phyloP scores from a whole-genome alignment of 2,888 invertebrate species.

The Dynastes tityus region DNA sequence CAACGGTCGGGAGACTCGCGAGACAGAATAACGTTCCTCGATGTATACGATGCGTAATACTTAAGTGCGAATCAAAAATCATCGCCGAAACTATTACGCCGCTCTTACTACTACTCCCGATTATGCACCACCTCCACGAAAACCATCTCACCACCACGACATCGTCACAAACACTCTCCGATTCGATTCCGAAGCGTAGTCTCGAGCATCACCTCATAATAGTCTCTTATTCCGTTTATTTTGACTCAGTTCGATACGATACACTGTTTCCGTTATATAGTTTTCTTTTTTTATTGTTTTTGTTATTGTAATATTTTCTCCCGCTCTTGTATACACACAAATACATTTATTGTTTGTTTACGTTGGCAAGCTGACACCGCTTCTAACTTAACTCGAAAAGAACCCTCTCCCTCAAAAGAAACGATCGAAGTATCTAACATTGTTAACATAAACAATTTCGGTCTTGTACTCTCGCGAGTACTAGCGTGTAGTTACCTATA shows the following conservation, averaged over 20 bases:
- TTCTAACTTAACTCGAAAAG: conserved; percentile 37
- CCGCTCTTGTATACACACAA: conserved; percentile 8
- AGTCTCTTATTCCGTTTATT: conserved; percentile 37
- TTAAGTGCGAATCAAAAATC: conserved; percentile 10
- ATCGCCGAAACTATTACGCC: conserved; percentile 26
- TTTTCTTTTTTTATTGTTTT: conserved; percentile 44
- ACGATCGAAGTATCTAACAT: background rate
- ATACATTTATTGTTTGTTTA: conserved; percentile 40
- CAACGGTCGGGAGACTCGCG: background rate
- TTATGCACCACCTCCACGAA: conserved; percentile 38
- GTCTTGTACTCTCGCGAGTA: background rate
- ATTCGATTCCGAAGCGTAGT: background rate
- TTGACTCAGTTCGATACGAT: conserved; percentile 42
- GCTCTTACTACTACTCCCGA: conserved; percentile 27
- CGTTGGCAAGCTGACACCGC: conserved; percentile 59
- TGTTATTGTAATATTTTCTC: background rate
- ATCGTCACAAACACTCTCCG: conserved; percentile 18
- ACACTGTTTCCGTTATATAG: conserved; percentile 40
- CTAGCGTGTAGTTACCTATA: too few species aligned
- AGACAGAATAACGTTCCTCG: background rate
- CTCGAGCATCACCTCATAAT: conserved; percentile 25
- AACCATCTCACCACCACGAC: conserved; percentile 13
- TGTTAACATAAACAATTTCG: conserved; percentile 24
- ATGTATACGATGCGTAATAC: background rate
- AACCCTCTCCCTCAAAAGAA: conserved; percentile 18